A percentile compares a stretch with the other conserved stretches of the same genome.
phyloP scores from a whole-genome alignment of 2,113 vertebrate genomes.

The Dolichallabes microphthalmus region DNA sequence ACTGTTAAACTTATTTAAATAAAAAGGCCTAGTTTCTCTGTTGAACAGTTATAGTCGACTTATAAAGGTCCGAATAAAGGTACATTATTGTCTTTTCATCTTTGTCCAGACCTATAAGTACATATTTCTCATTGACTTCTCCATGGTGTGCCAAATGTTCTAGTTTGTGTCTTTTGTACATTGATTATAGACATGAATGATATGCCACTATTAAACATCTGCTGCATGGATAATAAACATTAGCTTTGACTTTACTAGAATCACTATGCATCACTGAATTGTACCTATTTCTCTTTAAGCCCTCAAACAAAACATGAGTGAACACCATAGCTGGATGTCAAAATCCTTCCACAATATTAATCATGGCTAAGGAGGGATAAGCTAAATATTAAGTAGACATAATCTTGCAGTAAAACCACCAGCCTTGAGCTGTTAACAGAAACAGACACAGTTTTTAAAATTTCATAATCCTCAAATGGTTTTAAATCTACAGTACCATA shows the following conservation, averaged over 20 bases:
- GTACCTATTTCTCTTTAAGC: not conserved
- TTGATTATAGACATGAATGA: conserved; percentile 2
- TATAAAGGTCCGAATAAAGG: not conserved
- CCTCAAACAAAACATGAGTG: not conserved
- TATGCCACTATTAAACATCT: not conserved
- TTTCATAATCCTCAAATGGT: not conserved
- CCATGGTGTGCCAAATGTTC: conserved; percentile 41
- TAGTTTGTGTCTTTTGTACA: conserved; percentile 23
- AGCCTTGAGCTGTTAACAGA: not conserved
- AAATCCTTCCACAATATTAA: not conserved
- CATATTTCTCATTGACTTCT: conserved; percentile 28
- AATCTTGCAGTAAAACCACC: not conserved
- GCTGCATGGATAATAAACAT: not conserved
- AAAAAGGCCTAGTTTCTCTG: not conserved
- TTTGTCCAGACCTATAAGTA: conserved; percentile 49
- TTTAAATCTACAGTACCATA: not conserved
- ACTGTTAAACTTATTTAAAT: not conserved
- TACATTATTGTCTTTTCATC: conserved; percentile 2
- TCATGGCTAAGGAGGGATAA: not conserved
- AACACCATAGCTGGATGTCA: not conserved
- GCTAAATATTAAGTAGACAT: not conserved
- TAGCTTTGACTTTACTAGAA: not conserved
- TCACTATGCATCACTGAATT: not conserved
- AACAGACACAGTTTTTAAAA: not conserved
- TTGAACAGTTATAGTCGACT: not conserved